A percentile compares a stretch with the other conserved stretches of the same genome.
These are phyloP conservation scores for Noctua comes DNA, from an alignment of 2,888 invertebrate genomes.

Conservation along the genomic window DNA sequence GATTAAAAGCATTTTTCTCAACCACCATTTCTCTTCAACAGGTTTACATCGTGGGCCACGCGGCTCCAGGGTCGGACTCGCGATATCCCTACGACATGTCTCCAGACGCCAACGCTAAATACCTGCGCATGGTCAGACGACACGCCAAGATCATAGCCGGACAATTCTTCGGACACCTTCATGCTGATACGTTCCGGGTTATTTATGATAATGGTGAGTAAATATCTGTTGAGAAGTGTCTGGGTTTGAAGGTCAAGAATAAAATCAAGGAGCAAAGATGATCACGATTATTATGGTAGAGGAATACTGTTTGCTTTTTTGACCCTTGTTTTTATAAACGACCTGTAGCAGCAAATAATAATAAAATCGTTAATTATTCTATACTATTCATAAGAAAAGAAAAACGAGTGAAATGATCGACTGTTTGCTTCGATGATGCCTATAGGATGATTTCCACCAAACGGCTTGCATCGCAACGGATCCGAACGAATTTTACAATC, in stretches of 20 bases:
- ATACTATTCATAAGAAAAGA: neutral
- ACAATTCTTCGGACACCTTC: conserved; percentile 97
- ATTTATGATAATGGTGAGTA: conserved; percentile 94
- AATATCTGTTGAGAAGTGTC: no score
- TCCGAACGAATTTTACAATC: no score
- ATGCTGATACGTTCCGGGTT: conserved; percentile 97
- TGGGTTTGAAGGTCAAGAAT: no score
- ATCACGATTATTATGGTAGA: no score
- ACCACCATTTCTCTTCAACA: conserved; percentile 76
- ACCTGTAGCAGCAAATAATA: no score
- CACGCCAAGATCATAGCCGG: conserved; percentile 96
- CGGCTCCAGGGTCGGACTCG: conserved; percentile 96
- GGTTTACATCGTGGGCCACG: conserved; percentile 97
- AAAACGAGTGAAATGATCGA: neutral
- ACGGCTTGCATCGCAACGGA: no score
- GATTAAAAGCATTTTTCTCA: neutral
- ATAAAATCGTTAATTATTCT: neutral
- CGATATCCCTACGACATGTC: conserved; percentile 93
- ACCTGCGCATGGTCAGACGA: conserved; percentile 93
- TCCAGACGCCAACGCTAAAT: conserved; percentile 94
- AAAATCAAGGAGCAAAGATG: no score
- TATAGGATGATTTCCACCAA: no score
- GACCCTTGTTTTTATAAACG: no score
- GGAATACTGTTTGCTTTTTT: no score
- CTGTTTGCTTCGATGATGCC: neutral